phyloP scores from a whole-genome alignment of 1,140 invertebrate genomes.

The Drosophila pallidifrons region DNA sequence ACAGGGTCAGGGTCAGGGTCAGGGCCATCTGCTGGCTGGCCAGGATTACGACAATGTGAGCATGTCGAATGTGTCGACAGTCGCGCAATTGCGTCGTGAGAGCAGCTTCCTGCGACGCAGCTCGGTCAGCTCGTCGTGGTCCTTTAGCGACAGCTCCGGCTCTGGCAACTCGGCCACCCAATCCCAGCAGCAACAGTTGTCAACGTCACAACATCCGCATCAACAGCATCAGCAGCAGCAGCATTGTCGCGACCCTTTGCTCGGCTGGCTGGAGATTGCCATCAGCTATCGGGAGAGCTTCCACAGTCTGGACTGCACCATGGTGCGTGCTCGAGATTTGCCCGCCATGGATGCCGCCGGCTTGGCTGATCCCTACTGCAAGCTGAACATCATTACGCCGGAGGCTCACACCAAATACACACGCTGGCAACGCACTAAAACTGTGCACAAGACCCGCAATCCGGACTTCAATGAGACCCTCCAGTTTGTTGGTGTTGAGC shows the following conservation, averaged over 20 bases:
- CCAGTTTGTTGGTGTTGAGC: constrained; percentile 93
- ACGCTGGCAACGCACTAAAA: constrained; percentile 89
- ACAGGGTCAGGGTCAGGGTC: constrained; percentile 30
- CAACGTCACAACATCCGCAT: constrained; percentile 47
- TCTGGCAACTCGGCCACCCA: constrained; percentile 73
- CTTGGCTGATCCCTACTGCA: constrained; percentile 96
- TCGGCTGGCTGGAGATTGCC: constrained; percentile 91
- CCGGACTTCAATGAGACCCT: constrained; percentile 97
- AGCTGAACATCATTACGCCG: constrained; percentile 90
- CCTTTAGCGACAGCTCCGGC: constrained; percentile 80
- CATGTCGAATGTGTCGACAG: constrained; percentile 65
- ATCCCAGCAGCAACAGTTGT: constrained; percentile 36
- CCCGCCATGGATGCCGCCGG: constrained; percentile 95
- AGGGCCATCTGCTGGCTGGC: constrained; percentile 31
- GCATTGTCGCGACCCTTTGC: constrained; percentile 84
- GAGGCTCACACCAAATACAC: constrained; percentile 80
- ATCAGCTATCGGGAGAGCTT: constrained; percentile 91
- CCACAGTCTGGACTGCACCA: constrained; percentile 91
- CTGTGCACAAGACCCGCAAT: constrained; percentile 95
- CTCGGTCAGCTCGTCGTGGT: constrained; percentile 82
- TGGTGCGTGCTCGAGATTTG: constrained; percentile 90
- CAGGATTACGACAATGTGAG: constrained; percentile 72
- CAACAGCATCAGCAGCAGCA: constrained; percentile 56
- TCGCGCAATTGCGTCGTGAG: constrained; percentile 67
- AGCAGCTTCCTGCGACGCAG: constrained; percentile 75